phyloP scores from a whole-genome alignment of 2,113 vertebrate genomes.

The Telmatochromis brachygnathus region DNA sequence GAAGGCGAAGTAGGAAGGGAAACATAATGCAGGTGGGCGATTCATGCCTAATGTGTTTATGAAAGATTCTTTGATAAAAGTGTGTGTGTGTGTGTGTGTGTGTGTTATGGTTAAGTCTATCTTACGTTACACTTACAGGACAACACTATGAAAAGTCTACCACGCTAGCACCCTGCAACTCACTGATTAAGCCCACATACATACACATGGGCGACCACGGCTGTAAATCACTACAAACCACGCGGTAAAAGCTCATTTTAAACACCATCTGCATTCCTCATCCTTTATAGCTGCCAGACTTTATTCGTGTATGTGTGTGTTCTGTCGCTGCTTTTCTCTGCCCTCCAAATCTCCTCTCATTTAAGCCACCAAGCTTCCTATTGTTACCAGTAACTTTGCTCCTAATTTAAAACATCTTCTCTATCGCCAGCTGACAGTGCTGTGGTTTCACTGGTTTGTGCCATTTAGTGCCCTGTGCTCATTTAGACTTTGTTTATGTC shows the following conservation, averaged over 20 bases:
- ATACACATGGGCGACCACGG: neutral
- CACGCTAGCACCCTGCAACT: neutral
- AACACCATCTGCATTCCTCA: constrained; percentile 51
- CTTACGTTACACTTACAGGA: neutral
- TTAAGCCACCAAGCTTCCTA: constrained; percentile 7
- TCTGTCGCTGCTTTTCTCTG: neutral
- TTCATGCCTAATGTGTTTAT: constrained; percentile 74
- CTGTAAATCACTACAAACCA: constrained; percentile 43
- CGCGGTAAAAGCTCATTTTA: constrained; percentile 51
- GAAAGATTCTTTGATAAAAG: constrained; percentile 73
- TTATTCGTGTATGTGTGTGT: constrained; percentile 6
- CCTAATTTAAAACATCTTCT: constrained; percentile 10
- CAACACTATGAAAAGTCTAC: neutral
- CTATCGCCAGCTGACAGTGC: neutral
- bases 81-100: neutral
- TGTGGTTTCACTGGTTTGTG: neutral
- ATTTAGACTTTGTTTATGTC: neutral
- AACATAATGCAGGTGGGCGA: constrained; percentile 82
- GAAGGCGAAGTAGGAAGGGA: constrained; percentile 78
- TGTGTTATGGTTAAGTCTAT: neutral
- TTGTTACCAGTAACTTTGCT: neutral
- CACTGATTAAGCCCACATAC: neutral
- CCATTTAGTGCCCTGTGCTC: neutral
- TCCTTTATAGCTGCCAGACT: constrained; percentile 25
- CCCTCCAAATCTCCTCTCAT: neutral